Evolutionary conservation across 2,113 vertebrate genomes (phyloP).

Genomic region (Dolichallabes microphthalmus): DNA sequence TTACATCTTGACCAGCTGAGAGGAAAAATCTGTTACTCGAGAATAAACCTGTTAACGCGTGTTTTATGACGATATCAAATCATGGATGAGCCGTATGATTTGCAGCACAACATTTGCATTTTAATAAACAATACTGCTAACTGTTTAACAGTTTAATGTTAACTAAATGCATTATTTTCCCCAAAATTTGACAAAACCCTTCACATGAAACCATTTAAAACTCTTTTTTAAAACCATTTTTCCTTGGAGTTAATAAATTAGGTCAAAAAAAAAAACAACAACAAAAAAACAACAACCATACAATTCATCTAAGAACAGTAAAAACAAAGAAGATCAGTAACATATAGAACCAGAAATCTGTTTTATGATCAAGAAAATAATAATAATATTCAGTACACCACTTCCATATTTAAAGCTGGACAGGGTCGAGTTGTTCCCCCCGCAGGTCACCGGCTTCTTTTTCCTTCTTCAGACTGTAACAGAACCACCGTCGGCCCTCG

Average conservation of each 20-base stretch:
- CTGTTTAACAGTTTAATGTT: background rate
- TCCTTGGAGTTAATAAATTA: constrained; percentile 15
- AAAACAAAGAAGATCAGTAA: background rate
- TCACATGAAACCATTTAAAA: background rate
- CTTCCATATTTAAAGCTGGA: constrained; percentile 13
- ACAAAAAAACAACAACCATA: background rate
- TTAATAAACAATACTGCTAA: background rate
- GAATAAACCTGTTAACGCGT: background rate
- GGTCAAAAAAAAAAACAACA: background rate
- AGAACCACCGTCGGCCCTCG: background rate
- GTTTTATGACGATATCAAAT: no score
- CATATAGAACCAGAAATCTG: constrained; percentile 1
- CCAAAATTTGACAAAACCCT: background rate
- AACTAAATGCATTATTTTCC: background rate
- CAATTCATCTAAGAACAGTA: background rate
- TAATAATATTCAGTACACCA: background rate
- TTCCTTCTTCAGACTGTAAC: constrained; percentile 18
- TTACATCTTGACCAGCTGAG: background rate
- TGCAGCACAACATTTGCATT: background rate
- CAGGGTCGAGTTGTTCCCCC: constrained; percentile 57
- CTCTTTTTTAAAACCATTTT: background rate
- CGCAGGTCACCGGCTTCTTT: background rate
- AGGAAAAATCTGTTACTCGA: background rate
- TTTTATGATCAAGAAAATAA: constrained; percentile 1
- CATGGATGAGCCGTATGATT: background rate